A percentile compares a stretch with the other conserved stretches of the same genome.
Evolutionary conservation across 2,113 vertebrate genomes (phyloP).

Genomic region (Daboia siamensis): DNA sequence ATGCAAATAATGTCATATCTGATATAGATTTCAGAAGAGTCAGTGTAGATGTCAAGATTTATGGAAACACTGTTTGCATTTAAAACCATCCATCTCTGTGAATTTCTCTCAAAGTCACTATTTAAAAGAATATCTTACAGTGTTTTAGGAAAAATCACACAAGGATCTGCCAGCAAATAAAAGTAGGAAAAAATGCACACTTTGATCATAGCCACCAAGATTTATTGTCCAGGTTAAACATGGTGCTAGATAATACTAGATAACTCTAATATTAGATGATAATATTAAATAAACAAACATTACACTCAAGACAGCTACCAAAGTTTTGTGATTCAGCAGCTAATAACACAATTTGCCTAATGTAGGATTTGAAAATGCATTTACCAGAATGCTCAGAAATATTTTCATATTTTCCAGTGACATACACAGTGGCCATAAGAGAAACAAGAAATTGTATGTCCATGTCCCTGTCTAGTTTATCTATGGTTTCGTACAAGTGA

Average conservation of each 20-base stretch:
- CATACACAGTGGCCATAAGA: neutral
- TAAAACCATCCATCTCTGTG: neutral
- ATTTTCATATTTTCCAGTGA: neutral
- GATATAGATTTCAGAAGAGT: neutral
- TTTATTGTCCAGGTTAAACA: neutral
- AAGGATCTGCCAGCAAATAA: neutral
- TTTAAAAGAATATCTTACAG: neutral
- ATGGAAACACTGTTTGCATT: neutral
- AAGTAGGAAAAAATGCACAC: neutral
- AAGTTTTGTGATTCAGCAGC: neutral
- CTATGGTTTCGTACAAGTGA: neutral
- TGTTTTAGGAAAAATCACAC: neutral
- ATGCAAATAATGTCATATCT: neutral
- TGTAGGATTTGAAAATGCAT: neutral
- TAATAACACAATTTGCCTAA: neutral
- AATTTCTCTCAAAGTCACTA: neutral
- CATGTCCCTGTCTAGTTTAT: neutral
- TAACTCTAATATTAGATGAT: neutral
- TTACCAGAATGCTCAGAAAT: neutral
- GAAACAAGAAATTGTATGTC: neutral
- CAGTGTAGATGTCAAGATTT: neutral
- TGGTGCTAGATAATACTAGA: neutral
- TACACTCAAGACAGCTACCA: neutral
- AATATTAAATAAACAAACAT: neutral
- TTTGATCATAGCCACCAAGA: neutral